These are phyloP conservation scores for Bovichtus diacanthus DNA, from an alignment of 2,797 vertebrate genomes.

Conservation along the genomic window DNA sequence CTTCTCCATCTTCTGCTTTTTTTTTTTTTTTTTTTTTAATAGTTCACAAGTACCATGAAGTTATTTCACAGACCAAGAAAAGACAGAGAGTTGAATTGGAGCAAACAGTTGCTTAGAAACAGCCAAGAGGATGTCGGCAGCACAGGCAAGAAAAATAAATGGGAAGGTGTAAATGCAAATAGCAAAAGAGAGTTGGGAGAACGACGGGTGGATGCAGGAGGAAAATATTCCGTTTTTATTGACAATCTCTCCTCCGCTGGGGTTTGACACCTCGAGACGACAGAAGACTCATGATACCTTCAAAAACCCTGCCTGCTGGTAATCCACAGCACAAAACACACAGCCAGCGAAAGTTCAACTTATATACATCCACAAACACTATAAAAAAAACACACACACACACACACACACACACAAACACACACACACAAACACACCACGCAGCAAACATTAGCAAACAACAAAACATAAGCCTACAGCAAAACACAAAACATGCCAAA, in stretches of 20 bases:
- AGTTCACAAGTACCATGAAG: neutral
- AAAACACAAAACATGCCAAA: conserved; percentile 39
- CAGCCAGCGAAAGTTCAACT: conserved; percentile 21
- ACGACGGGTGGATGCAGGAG: conserved; percentile 14
- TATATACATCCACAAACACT: too few relatives aligned
- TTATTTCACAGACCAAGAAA: neutral
- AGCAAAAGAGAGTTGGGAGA: neutral
- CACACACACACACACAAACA: conserved; percentile 6
- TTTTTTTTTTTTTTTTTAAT: neutral
- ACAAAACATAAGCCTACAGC: conserved; percentile 55
- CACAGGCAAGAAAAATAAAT: neutral
- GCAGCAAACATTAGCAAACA: conserved; percentile 43
- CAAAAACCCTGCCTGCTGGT: conserved; percentile 61
- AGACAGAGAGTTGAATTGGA: neutral
- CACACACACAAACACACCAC: conserved; percentile 23
- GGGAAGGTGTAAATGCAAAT: neutral
- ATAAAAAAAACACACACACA: neutral
- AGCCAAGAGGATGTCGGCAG: neutral
- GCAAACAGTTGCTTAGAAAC: neutral
- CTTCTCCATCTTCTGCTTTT: neutral
- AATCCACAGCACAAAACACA: conserved; percentile 62
- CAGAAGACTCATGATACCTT: conserved; percentile 60
- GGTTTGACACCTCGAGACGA: conserved; percentile 45
- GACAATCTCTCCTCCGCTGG: conserved; percentile 36
- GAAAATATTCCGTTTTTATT: conserved; percentile 4